These are phyloP conservation scores for Manis crassicaudata DNA, from an alignment of 2,797 vertebrate genomes.

Conservation along the genomic window DNA sequence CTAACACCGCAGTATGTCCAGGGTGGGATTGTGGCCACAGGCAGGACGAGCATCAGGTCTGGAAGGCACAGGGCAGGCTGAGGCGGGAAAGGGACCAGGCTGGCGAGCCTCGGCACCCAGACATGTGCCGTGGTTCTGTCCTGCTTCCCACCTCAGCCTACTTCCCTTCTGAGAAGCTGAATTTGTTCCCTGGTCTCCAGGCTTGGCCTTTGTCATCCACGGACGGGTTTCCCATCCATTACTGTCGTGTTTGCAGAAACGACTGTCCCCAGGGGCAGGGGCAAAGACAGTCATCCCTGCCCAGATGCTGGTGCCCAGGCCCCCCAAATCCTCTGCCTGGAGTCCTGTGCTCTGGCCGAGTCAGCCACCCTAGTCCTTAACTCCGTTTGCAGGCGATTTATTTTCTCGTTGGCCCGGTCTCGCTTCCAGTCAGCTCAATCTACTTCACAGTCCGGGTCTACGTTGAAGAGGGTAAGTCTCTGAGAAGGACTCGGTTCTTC, in stretches of 20 bases:
- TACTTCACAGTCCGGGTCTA: background rate
- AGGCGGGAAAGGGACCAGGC: background rate
- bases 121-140: background rate
- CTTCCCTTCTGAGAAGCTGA: background rate
- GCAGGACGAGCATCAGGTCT: background rate
- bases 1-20: background rate
- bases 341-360: background rate
- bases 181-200: background rate
- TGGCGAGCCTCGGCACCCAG: accelerated
- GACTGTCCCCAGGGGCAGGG: background rate
- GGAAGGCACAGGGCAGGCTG: background rate
- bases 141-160: background rate
- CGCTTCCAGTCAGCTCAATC: background rate
- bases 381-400: background rate
- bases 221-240: background rate
- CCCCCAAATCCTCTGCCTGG: background rate
- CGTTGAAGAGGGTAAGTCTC: background rate
- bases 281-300: background rate
- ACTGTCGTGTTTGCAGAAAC: accelerated
- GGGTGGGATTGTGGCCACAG: too few species aligned
- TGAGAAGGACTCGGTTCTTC: background rate
- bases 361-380: background rate
- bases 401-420: background rate
- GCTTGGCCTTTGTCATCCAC: background rate
- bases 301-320: background rate